Conservation (phyloP, 1,140 invertebrate genomes). For the Mya arenaria region DNA sequence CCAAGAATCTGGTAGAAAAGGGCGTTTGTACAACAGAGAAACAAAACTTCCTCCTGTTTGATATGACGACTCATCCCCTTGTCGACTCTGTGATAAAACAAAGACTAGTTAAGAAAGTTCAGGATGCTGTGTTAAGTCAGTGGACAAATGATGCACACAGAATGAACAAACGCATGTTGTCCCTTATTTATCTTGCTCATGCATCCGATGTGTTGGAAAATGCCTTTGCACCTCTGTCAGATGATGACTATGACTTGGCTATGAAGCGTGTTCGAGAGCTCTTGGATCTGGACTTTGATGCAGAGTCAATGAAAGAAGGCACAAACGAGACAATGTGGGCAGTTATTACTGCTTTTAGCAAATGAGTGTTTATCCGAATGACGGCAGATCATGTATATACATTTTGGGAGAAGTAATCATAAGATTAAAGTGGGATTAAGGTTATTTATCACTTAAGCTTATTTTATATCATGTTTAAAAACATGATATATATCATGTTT, state of each 20-base stretch:
- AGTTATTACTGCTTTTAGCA: constrained; percentile 98
- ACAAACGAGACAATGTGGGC: constrained; percentile 96
- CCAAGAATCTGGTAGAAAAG: constrained; percentile 99
- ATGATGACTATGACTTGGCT: constrained; percentile 99
- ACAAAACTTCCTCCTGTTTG: constrained; percentile 99
- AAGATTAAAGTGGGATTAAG: too few species aligned
- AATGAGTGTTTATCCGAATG: constrained; percentile 86
- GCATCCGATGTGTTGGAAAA: constrained; percentile 99
- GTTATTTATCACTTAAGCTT: too few species aligned
- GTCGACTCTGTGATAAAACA: constrained; percentile 98
- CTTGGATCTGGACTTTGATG: constrained; percentile 97
- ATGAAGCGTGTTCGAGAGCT: constrained; percentile 98
- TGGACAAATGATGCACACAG: constrained; percentile 99
- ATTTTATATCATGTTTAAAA: too few species aligned
- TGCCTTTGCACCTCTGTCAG: constrained; percentile 98
- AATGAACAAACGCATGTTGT: constrained; percentile 96
- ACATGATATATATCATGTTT: too few species aligned
- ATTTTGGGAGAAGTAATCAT: too few species aligned
- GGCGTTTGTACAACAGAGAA: constrained; percentile 99
- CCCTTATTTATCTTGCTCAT: constrained; percentile 97
- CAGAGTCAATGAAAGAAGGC: constrained; percentile 89
- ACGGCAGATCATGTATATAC: too few species aligned
- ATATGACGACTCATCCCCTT: constrained; percentile 99
- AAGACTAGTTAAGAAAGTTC: constrained; percentile 96
- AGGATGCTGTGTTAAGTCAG: constrained; percentile 96